phyloP scores from a whole-genome alignment of 2,888 invertebrate genomes.

The Parasteatoda lunata region DNA sequence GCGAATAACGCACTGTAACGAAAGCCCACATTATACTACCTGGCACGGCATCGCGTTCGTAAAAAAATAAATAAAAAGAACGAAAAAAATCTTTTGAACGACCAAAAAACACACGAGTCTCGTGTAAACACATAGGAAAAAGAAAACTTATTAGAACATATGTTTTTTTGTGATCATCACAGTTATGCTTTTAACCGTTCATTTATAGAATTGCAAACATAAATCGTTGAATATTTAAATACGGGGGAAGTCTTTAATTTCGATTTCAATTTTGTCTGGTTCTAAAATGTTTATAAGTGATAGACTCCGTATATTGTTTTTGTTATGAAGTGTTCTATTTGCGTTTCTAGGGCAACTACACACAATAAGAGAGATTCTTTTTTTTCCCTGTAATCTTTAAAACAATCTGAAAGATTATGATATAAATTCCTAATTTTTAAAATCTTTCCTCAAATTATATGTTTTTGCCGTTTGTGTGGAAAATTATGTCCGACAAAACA shows the following conservation, averaged over 20 bases:
- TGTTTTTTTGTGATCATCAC: conserved; percentile 39
- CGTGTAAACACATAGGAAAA: conserved; percentile 51
- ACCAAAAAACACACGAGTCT: conserved; percentile 12
- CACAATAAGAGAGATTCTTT: conserved; percentile 1
- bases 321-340: conserved; percentile 19
- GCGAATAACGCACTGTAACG: conserved; percentile 21
- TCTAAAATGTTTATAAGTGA: neutral
- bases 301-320: conserved; percentile 9
- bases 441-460: too few species aligned
- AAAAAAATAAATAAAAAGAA: neutral
- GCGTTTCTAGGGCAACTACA: conserved; percentile 39
- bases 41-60: conserved; percentile 3
- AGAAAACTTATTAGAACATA: conserved; percentile 26
- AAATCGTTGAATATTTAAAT: conserved; percentile 22
- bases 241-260: conserved; percentile 19
- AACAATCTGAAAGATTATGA: too few species aligned
- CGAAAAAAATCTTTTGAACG: neutral
- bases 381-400: too few species aligned
- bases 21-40: conserved; percentile 28
- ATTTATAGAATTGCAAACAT: conserved; percentile 24
- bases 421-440: too few species aligned
- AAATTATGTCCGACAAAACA: too few species aligned
- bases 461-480: too few species aligned
- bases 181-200: conserved; percentile 25
- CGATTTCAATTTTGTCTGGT: conserved; percentile 60